Evolutionary conservation across 1,140 invertebrate genomes (phyloP), one percentile per base, ranked within the genome.

Genomic region (Leptinotarsa undecemlineata): DNA sequence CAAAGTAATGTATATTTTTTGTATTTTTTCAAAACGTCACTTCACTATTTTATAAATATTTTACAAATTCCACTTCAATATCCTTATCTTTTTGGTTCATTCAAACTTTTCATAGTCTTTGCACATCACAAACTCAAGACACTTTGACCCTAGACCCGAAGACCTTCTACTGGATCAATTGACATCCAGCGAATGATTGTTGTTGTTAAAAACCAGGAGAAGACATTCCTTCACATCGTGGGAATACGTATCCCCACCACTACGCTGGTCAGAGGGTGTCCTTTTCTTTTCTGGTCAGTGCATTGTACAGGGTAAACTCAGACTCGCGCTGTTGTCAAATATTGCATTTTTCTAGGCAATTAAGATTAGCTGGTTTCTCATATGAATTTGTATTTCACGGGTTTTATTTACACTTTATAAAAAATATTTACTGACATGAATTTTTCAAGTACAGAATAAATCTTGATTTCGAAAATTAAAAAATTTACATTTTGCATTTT

Each of bases 191-290:
- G 19, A 72, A 48, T 72, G 71, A 72, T 72, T 74, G 71, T 69
- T 71, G 51, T 76, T 79, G 74, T 76, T 57, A 64, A 76, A 76
- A 79, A 79, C 78, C 76, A 75, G 71, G 73, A 76, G 76, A 57
- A 57, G 51, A 80, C 79, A 81, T 81, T 81, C 80, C 80, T 71
- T 80, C 79, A 79, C 73, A 81, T 72, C 80, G 80, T 81, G 80
- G 80, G 80, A 81, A 81, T 78, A 51, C 74, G 21, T 74, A 48
- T 69, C 80, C 80, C 80, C 78, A 81, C 80, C 72, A 64, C 71
- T 73, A 15, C 51, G 23, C 61, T 63, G 63, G 68, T 62, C 70
- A 72, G 63, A 68, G 73, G 68, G 68, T 74, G 67, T 74, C 66
- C 72, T 68, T 47, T 64, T 72, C 71, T 72, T n/a, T n/a, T 51